Evolutionary conservation across 2,888 invertebrate genomes (phyloP).

Genomic region (Ornithoptera alexandrae): DNA sequence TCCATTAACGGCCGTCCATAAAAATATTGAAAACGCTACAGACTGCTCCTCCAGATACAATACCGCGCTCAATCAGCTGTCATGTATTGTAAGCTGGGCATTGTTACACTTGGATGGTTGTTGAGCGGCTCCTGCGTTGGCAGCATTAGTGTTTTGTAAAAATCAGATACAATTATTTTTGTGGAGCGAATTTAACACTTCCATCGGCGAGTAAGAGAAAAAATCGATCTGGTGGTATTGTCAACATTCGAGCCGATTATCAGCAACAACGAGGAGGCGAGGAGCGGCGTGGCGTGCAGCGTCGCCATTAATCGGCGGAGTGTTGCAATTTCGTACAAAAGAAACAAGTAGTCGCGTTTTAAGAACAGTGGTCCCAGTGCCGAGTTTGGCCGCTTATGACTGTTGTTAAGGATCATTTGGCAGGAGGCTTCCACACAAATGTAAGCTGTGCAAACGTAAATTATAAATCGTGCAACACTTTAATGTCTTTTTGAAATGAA

Average conservation of each 20-base stretch:
- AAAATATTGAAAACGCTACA: constrained; percentile 57
- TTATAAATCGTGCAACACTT: neutral
- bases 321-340: constrained; percentile 32
- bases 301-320: constrained; percentile 44
- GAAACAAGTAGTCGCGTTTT: constrained; percentile 5
- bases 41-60: constrained; percentile 52
- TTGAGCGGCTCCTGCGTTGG: neutral
- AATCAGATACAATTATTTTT: neutral
- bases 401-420: constrained; percentile 17
- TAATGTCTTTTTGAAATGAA: too few species aligned
- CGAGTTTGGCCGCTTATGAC: constrained; percentile 19
- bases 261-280: constrained; percentile 44
- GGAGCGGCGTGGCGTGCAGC: constrained; percentile 48
- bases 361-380: neutral
- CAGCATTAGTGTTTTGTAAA: neutral
- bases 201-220: constrained; percentile 48
- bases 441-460: constrained; percentile 17
- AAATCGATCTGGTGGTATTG: constrained; percentile 44
- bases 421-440: constrained; percentile 29
- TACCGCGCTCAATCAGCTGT: constrained; percentile 41
- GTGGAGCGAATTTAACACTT: constrained; percentile 58
- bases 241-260: constrained; percentile 51
- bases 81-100: constrained; percentile 54
- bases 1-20: constrained; percentile 65
- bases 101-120: constrained; percentile 32